Base-by-base conservation (phyloP, 2,113 vertebrate genomes). In the Psammodynastes pulverulentus region DNA sequence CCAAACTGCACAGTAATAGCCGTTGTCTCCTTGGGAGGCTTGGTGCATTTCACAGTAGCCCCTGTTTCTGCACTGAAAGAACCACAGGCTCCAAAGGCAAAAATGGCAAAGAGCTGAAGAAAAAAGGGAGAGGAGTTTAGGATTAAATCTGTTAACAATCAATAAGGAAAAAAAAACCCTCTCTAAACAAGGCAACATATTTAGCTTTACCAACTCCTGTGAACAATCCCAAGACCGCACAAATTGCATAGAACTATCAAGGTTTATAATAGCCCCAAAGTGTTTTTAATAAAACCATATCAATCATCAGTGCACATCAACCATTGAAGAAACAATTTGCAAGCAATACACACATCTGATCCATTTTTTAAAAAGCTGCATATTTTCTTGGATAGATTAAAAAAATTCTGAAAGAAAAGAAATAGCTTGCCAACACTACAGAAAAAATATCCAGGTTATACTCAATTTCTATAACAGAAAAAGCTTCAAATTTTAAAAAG, bases 11-110 rank as follows among this genome's bases (percentile, higher is more conserved):
- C 94, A 0, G 88, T 86, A 91, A 99, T 96, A n/a, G 92, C 54
- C 9, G 94, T 17, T 95, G 86, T 6, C 0, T 53, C 95, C 39
- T 13, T 2, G 12, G 34, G 87, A 0, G 92, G 91, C 13, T 1
- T 91, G 3, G 58, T 94, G 93, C 99, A 99, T 6, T 88, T 91
- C 89, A 99, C 92, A 17, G 96, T 98, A 87, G 98, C 95, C 90
- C 97, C 98, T 2, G 97, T 98, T 87, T 97, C 97, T 45, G 99
- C 98, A 7, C 98, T 97, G 97, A 98, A 99, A 84, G 98, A 98
- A 92, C 97, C 98, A 39, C 98, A 98, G 39, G 98, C 98, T 58
- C 98, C 99, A 94, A 99, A 99, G 92, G 99, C 98, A 92, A 99
- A 99, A 96, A 99, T 98, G 95, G 99, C 97, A 90, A 99, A 99